Evolutionary conservation across 2,113 vertebrate genomes (phyloP).

Genomic region (Cyanoderma ruficeps): DNA sequence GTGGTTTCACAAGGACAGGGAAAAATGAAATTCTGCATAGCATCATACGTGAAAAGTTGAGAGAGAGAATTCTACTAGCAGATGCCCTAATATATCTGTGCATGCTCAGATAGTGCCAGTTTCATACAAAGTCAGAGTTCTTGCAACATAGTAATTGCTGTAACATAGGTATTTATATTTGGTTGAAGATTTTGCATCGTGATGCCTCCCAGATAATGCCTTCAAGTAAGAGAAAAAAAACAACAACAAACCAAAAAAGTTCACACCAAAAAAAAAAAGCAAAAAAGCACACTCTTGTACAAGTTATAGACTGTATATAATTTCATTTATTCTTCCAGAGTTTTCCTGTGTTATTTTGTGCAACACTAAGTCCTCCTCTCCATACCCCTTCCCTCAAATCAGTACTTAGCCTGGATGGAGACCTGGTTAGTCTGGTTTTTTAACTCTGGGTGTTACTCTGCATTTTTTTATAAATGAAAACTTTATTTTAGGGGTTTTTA

Average conservation of each 20-base stretch:
- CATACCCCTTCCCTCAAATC: not conserved
- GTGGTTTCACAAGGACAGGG: not conserved
- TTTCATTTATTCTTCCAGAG: not conserved
- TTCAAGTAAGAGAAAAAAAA: not conserved
- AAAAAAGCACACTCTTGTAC: not conserved
- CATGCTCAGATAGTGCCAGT: not conserved
- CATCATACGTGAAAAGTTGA: not conserved
- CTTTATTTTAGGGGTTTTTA: not conserved
- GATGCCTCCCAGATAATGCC: not conserved
- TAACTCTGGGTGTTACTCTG: not conserved
- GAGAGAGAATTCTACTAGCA: not conserved
- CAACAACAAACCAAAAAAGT: not conserved
- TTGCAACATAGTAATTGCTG: not conserved
- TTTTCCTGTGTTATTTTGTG: not conserved
- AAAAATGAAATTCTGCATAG: not conserved
- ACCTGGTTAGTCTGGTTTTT: rapidly evolving
- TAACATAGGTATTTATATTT: not conserved
- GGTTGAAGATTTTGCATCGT: not conserved
- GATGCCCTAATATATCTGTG: not conserved
- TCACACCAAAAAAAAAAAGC: not conserved
- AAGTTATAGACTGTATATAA: not conserved
- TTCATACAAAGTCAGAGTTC: not conserved
- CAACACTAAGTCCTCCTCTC: not conserved
- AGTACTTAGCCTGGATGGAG: not conserved
- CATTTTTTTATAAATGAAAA: not conserved